Evolutionary conservation across 2,113 vertebrate genomes (phyloP), one percentile per base, ranked within the genome.

Genomic region (Notarius quadriscutis): DNA sequence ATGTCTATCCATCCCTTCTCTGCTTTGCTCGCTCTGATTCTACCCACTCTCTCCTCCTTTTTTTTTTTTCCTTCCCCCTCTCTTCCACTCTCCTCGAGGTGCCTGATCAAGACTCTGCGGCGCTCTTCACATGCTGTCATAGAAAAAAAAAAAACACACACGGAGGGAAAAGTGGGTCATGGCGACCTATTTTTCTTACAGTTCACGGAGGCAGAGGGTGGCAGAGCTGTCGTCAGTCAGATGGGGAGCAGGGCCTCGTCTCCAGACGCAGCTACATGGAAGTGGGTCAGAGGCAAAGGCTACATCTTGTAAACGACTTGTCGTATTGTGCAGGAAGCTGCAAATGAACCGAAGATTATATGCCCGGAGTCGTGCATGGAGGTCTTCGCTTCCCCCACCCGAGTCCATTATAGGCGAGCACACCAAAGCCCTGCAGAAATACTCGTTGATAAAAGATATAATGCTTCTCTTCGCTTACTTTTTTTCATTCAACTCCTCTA

Each of bases 131-230:
- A 93, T 92, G 85, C 90, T 93, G 90, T 93, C 86, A 91, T 92
- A 90, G 85, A 93, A 85, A 88, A 93, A 81, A 27, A 41, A 15
- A 69, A 57, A 12, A 57, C 25, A 60, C 79, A 90, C 78, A 87
- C 83, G 15, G 84, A 87, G 80, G 71, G 90, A 92, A 94, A 95
- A 95, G 93, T 95, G 94, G 95, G 94, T 95, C 94, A 96, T 92
- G 94, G 94, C 90, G 95, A 95, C 95, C 95, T 96, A 96, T 95
- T 96, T 95, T 95, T 87, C 94, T 94, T 93, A 94, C 94, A 95
- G 95, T 95, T 95, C 95, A 95, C 89, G 82, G 92, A 95, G 94
- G 94, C 94, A 93, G 94, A 95, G 94, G 93, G 93, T 94, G 94
- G 94, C 87, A 88, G 93, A 92, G 93, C 93, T 94, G 92, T 94